phyloP scores from a whole-genome alignment of 2,113 vertebrate genomes.

The Parus major region DNA sequence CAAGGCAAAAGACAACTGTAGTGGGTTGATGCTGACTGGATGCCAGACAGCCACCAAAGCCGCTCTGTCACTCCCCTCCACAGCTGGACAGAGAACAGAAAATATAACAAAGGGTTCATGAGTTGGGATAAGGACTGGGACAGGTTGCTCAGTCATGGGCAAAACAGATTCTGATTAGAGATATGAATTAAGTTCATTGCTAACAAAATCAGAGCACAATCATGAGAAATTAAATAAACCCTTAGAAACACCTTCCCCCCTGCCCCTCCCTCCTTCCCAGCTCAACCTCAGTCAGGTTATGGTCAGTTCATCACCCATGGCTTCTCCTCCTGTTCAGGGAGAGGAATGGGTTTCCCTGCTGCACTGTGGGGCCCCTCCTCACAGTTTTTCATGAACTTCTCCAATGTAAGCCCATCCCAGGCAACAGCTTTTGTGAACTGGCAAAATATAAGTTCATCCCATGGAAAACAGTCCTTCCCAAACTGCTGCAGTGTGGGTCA shows the following conservation, averaged over 20 bases:
- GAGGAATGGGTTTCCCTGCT: not conserved
- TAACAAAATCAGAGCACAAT: not conserved
- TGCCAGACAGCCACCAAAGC: not conserved
- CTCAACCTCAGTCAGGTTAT: not conserved
- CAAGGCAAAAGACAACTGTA: not conserved
- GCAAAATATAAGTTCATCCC: not conserved
- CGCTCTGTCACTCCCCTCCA: not conserved
- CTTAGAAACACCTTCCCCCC: not conserved
- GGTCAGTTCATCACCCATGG: not conserved
- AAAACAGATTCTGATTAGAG: not conserved
- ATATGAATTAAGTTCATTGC: not conserved
- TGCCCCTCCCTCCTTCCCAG: not conserved
- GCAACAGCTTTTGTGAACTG: not conserved
- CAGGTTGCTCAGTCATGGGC: not conserved
- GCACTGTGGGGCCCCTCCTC: not conserved
- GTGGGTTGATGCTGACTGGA: not conserved
- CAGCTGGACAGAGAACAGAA: not conserved
- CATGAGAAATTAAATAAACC: not conserved
- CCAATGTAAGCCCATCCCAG: not conserved
- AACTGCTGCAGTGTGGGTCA: fast-evolving
- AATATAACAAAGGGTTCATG: not conserved
- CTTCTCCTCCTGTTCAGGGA: not conserved
- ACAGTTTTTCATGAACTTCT: not conserved
- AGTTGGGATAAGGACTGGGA: not conserved
- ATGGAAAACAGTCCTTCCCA: not conserved